These are phyloP conservation scores for Gobionotothen gibberifrons DNA, from an alignment of 2,797 vertebrate species.

Conservation along the genomic window DNA sequence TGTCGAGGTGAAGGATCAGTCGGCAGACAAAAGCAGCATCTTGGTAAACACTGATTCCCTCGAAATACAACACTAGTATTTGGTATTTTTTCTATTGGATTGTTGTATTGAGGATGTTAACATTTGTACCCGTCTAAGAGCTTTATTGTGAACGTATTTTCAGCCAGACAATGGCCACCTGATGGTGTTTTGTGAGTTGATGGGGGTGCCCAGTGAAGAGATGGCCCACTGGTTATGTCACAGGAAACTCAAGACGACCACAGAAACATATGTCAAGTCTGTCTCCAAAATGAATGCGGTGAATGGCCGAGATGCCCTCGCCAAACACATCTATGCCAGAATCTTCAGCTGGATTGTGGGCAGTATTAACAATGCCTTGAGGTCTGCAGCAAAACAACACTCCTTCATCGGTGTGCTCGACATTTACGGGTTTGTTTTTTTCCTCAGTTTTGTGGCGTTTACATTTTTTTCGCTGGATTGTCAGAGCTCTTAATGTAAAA, in stretches of 20 bases:
- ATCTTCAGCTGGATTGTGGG: conserved; percentile 94
- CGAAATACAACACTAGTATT: not conserved
- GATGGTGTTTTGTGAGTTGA: conserved; percentile 91
- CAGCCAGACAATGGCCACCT: conserved; percentile 91
- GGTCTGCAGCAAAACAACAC: conserved; percentile 87
- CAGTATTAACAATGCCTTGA: conserved; percentile 91
- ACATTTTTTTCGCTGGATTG: not conserved
- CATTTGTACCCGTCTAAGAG: not conserved
- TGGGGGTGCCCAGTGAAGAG: conserved; percentile 91
- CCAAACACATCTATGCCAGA: conserved; percentile 94
- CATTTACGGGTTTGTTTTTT: conserved; percentile 92
- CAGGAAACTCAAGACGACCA: conserved; percentile 90
- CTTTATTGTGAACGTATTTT: conserved; percentile 42
- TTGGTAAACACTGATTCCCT: conserved; percentile 81
- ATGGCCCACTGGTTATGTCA: conserved; percentile 98
- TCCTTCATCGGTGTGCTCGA: conserved; percentile 97
- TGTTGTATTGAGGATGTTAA: not conserved
- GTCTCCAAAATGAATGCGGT: conserved; percentile 89
- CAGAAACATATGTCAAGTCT: conserved; percentile 93
- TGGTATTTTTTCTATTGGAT: not conserved
- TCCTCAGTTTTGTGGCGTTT: not conserved
- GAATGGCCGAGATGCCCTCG: conserved; percentile 93
- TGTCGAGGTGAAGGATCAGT: conserved; percentile 89
- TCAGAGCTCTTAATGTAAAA: not conserved
- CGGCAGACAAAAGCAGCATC: conserved; percentile 89